These are phyloP conservation scores for Apus apus DNA, from an alignment of 2,113 vertebrate genomes.

Conservation along the genomic window DNA sequence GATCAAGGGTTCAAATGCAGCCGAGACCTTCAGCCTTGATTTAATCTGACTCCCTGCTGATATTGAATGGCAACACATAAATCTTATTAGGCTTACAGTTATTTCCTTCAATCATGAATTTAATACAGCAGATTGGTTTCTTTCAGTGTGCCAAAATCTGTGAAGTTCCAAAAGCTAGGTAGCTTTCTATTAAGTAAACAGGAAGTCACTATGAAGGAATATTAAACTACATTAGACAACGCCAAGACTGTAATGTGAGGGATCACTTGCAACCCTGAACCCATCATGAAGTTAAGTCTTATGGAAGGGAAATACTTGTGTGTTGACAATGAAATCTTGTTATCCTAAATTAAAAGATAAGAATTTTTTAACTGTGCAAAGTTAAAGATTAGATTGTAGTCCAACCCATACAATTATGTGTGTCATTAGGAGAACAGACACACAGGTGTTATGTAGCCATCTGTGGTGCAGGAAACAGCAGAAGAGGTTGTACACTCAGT, in stretches of 20 bases:
- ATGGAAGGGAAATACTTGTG: not conserved
- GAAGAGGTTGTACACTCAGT: not conserved
- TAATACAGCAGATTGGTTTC: constrained; percentile 23
- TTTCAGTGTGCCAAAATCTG: constrained; percentile 6
- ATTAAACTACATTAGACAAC: not conserved
- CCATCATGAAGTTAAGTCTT: not conserved
- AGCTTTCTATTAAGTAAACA: constrained; percentile 34
- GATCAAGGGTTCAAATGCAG: constrained; percentile 51
- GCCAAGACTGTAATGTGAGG: not conserved
- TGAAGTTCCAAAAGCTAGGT: constrained; percentile 39
- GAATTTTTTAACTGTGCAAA: not conserved
- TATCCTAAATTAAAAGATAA: not conserved
- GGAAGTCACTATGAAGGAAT: constrained; percentile 13
- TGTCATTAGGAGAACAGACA: not conserved
- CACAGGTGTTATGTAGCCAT: not conserved
- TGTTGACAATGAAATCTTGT: not conserved
- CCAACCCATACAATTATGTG: not conserved
- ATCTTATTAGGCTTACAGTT: constrained; percentile 40
- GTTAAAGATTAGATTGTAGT: not conserved
- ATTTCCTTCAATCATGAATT: constrained; percentile 53
- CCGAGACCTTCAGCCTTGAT: constrained; percentile 57
- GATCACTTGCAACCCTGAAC: not conserved
- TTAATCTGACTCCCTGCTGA: constrained; percentile 54
- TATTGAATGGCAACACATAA: constrained; percentile 43
- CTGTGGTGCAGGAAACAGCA: not conserved